Evolutionary conservation across 2,888 invertebrate genomes (phyloP).

Genomic region (Sphaerophoria taeniata): DNA sequence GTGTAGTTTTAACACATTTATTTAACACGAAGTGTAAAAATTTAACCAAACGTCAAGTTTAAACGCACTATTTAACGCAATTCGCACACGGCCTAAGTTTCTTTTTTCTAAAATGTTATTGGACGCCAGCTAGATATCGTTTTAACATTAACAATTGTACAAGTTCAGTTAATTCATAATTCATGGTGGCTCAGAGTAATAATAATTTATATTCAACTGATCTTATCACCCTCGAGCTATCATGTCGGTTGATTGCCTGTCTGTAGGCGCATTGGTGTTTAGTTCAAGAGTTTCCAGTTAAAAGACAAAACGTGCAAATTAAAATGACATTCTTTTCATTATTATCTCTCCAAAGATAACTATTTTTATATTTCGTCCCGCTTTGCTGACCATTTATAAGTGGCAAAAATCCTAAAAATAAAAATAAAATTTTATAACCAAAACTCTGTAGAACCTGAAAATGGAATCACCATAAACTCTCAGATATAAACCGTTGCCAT

Average conservation of each 20-base stretch:
- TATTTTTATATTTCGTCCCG: slow-evolving; percentile 29
- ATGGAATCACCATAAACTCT: slow-evolving; percentile 13
- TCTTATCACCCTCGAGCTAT: slow-evolving; percentile 1
- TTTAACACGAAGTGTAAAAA: too few relatives aligned
- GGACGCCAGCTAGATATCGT: too few relatives aligned
- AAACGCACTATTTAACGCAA: too few relatives aligned
- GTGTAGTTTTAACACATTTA: background rate
- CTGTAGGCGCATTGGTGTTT: background rate
- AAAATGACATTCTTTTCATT: slow-evolving; percentile 18
- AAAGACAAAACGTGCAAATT: slow-evolving; percentile 30
- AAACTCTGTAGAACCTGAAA: slow-evolving; percentile 5
- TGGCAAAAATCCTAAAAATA: slow-evolving; percentile 8
- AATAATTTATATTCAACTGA: slow-evolving; percentile 7
- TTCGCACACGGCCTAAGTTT: too few relatives aligned
- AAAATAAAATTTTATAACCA: background rate
- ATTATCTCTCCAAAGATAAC: slow-evolving; percentile 29
- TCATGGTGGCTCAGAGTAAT: background rate
- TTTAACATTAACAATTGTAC: too few relatives aligned
- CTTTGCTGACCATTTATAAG: slow-evolving; percentile 7
- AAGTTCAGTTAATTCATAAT: background rate
- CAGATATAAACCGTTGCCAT: background rate
- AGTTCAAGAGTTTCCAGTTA: slow-evolving; percentile 1
- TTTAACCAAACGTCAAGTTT: too few relatives aligned
- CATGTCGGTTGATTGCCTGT: slow-evolving; percentile 25
- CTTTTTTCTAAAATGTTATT: too few relatives aligned